phyloP scores from a whole-genome alignment of 2,113 vertebrate genomes.

The Egretta garzetta region DNA sequence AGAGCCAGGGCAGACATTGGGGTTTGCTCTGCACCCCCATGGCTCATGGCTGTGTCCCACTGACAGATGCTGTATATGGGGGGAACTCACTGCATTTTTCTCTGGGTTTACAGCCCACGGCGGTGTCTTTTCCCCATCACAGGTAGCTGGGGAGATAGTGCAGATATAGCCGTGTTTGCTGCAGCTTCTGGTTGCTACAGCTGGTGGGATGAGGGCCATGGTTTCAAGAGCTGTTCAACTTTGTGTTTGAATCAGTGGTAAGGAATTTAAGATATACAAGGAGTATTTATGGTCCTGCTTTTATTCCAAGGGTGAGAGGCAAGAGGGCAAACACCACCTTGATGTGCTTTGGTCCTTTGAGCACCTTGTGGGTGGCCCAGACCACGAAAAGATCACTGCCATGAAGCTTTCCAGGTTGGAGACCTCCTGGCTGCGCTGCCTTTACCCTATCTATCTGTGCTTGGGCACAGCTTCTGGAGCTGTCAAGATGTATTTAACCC shows the following conservation, averaged over 20 bases:
- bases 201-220: neutral
- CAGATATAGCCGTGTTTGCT: neutral
- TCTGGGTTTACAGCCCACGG: neutral
- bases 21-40: neutral
- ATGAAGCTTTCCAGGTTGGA: neutral
- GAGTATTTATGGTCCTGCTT: neutral
- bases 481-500: slow-evolving; percentile 1
- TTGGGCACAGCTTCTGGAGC: neutral
- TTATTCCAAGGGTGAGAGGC: neutral
- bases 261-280: neutral
- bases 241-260: neutral
- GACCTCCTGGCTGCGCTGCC: neutral
- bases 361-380: neutral
- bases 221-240: neutral
- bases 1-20: neutral
- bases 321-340: neutral
- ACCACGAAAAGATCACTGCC: neutral
- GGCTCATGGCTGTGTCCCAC: too few species aligned
- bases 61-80: neutral
- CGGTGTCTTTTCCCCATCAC: fast-evolving
- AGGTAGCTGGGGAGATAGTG: neutral
- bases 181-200: neutral
- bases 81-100: neutral
- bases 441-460: fast-evolving
- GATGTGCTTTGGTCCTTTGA: fast-evolving